These are phyloP conservation scores for Ceyx erithaca DNA, from an alignment of 2,797 vertebrate species.

Conservation along the genomic window DNA sequence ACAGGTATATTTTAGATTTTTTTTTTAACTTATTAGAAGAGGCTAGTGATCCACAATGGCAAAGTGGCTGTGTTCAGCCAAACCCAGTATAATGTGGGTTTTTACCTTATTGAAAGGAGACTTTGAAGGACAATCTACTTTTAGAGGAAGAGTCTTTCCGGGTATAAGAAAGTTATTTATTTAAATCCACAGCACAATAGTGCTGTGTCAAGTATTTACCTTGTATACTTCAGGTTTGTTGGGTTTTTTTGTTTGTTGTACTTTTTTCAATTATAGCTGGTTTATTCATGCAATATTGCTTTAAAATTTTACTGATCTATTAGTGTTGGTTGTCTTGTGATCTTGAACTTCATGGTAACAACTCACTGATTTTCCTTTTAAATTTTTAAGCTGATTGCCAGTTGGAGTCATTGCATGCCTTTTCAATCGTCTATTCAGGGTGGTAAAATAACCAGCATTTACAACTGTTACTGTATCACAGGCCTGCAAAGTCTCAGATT, in stretches of 20 bases:
- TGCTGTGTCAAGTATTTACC: background rate
- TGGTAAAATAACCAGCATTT: background rate
- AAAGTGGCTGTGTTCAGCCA: background rate
- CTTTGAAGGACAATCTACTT: background rate
- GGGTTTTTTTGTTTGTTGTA: background rate
- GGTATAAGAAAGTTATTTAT: background rate
- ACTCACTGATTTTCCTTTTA: background rate
- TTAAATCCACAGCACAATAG: background rate
- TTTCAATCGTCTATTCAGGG: background rate
- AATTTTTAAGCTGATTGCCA: background rate
- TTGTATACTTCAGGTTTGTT: background rate
- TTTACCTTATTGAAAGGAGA: background rate
- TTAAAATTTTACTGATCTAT: background rate
- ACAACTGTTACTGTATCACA: background rate
- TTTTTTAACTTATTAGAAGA: background rate
- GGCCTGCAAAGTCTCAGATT: background rate
- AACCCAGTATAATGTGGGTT: background rate
- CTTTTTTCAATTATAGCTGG: background rate
- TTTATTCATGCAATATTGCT: background rate
- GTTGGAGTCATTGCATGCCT: background rate
- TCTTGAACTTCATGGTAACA: background rate
- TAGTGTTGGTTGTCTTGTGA: background rate
- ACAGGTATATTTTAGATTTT: background rate
- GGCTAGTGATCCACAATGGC: background rate
- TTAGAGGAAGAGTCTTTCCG: background rate